These are phyloP conservation scores for Lumbricus terrestris DNA, from an alignment of 2,888 invertebrate genomes.

Conservation along the genomic window DNA sequence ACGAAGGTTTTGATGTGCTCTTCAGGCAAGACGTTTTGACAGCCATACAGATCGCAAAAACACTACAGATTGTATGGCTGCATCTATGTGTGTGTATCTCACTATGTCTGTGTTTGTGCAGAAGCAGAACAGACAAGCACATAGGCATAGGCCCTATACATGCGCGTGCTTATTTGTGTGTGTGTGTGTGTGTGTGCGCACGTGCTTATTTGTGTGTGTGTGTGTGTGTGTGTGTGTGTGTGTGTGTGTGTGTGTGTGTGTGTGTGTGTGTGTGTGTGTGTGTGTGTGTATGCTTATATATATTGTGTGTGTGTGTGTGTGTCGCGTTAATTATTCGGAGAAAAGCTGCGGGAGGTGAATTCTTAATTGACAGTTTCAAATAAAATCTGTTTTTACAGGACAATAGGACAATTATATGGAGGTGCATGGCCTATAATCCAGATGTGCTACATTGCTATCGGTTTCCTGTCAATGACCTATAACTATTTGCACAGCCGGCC, in stretches of 20 bases:
- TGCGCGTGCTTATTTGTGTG: no score
- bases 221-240: no score
- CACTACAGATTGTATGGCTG: background rate
- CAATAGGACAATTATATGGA: background rate
- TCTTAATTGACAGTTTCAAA: background rate
- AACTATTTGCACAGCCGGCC: background rate
- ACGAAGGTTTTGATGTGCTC: background rate
- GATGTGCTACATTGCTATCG: background rate
- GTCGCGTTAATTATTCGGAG: background rate
- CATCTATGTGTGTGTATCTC: background rate
- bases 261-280: background rate
- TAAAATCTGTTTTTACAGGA: background rate
- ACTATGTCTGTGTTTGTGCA: background rate
- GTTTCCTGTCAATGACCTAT: background rate
- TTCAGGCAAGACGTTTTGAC: background rate
- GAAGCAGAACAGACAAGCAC: no score
- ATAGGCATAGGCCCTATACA: no score
- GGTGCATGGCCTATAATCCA: background rate
- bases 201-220: no score
- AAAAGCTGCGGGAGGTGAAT: background rate
- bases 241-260: no score
- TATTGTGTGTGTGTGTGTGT: background rate
- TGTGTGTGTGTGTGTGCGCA: no score
- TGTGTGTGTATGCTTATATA: background rate
- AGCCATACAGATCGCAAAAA: background rate